Evolutionary conservation across 2,113 vertebrate species (phyloP).

Genomic region (Hemichromis elongatus): DNA sequence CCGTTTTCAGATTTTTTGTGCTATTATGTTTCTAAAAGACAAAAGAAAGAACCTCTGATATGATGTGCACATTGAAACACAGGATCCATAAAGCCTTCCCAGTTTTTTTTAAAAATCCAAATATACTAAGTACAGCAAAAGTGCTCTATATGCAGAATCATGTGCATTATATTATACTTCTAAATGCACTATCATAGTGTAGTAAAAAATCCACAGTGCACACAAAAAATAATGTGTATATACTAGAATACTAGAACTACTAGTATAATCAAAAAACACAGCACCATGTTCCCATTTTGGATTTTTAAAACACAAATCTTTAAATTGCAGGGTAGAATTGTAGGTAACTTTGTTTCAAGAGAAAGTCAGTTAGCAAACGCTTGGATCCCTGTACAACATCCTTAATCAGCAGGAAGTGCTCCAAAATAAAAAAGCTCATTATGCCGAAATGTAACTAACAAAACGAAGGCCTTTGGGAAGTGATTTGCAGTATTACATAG

Average conservation of each 20-base stretch:
- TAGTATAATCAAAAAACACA: not conserved
- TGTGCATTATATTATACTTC: not conserved
- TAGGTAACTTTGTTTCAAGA: not conserved
- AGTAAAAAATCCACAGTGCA: not conserved
- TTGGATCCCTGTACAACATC: not conserved
- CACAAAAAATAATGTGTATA: not conserved
- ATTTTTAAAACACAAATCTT: not conserved
- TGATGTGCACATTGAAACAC: no score
- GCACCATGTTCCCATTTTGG: not conserved
- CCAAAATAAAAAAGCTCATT: not conserved
- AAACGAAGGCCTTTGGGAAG: not conserved
- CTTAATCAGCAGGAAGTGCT: not conserved
- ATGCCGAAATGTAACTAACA: not conserved
- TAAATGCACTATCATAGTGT: rapidly evolving
- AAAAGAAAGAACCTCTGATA: no score
- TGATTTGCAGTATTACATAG: not conserved
- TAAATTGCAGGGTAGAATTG: not conserved
- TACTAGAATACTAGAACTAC: not conserved
- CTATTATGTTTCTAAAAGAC: not conserved
- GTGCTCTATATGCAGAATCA: no score
- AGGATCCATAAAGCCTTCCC: no score
- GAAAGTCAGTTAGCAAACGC: not conserved
- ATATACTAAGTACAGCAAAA: not conserved
- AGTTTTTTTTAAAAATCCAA: no score
- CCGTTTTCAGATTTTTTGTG: not conserved